Evolutionary conservation across 2,888 invertebrate genomes (phyloP).

Genomic region (Pandemis cinnamomeana): DNA sequence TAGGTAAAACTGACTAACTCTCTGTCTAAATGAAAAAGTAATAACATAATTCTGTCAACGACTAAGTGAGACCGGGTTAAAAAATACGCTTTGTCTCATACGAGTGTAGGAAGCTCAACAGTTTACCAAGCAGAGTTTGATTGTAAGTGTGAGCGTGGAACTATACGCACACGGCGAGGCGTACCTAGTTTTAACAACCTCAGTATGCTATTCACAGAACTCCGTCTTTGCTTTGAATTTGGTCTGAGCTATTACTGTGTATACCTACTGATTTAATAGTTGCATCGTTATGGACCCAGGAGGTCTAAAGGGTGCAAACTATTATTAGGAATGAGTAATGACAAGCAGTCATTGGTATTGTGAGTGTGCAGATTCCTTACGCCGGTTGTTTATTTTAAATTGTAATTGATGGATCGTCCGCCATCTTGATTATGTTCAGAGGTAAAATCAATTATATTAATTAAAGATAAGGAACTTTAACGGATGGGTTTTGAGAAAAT

Average conservation of each 20-base stretch:
- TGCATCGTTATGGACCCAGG: conserved; percentile 55
- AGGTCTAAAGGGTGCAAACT: conserved; percentile 81
- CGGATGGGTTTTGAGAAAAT: conserved; percentile 2
- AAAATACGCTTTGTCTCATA: too few species aligned
- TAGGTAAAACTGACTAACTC: too few species aligned
- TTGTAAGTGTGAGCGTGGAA: too few species aligned
- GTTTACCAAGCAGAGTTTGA: too few species aligned
- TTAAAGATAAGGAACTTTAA: conserved; percentile 38
- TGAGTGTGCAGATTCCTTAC: conserved; percentile 79
- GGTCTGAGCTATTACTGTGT: neutral
- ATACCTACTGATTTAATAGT: neutral
- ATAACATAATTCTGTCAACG: too few species aligned
- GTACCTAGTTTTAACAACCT: too few species aligned
- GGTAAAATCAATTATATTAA: conserved; percentile 41
- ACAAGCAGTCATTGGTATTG: conserved; percentile 73
- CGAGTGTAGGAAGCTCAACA: too few species aligned
- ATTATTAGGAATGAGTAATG: conserved; percentile 82
- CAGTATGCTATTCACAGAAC: too few species aligned
- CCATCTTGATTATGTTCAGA: conserved; percentile 25
- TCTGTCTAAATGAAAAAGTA: too few species aligned
- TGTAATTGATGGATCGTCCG: conserved; percentile 38
- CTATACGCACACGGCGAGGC: too few species aligned
- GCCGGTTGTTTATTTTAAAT: conserved; percentile 49
- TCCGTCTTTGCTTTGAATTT: too few species aligned
- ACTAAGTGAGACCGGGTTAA: too few species aligned